Conservation (phyloP, 2,888 invertebrate species). For the Drosophila maculinotata region DNA sequence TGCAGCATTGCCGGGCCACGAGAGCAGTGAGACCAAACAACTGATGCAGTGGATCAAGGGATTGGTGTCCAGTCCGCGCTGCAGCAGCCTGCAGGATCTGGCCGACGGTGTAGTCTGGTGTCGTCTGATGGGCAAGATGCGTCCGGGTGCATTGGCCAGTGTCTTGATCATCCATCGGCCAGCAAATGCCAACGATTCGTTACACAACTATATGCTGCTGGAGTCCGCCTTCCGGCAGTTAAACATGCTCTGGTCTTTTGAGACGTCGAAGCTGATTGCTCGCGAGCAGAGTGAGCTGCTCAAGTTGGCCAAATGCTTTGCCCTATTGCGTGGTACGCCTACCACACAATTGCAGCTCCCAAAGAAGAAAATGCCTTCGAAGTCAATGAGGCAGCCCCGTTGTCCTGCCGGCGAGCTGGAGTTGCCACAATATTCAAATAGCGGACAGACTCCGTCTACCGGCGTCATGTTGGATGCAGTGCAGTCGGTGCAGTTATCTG, state of each 20-base stretch:
- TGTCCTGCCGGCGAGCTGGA: constrained; percentile 18
- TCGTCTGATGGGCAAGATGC: constrained; percentile 33
- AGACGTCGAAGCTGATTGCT: background rate
- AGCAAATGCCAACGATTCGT: constrained; percentile 20
- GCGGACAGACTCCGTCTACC: background rate
- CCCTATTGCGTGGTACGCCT: background rate
- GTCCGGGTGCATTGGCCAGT: constrained; percentile 36
- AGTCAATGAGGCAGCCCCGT: background rate
- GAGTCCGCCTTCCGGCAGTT: constrained; percentile 22
- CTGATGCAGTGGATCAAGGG: constrained; percentile 32
- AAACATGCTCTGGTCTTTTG: constrained; percentile 17
- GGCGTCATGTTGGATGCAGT: background rate
- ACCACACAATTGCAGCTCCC: background rate
- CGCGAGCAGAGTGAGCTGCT: constrained; percentile 16
- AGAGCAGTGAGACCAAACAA: background rate
- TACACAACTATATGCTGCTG: constrained; percentile 39
- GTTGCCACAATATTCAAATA: background rate
- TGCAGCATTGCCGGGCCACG: background rate
- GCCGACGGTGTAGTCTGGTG: constrained; percentile 35
- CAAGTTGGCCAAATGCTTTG: constrained; percentile 13
- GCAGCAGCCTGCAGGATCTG: constrained; percentile 17
- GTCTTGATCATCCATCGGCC: constrained; percentile 34
- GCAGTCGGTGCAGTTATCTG: too few relatives aligned
- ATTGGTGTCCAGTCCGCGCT: constrained; percentile 15
- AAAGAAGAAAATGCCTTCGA: background rate